Evolutionary conservation across 1,140 invertebrate species (phyloP).

Genomic region (Lordiphosa stackelbergi): DNA sequence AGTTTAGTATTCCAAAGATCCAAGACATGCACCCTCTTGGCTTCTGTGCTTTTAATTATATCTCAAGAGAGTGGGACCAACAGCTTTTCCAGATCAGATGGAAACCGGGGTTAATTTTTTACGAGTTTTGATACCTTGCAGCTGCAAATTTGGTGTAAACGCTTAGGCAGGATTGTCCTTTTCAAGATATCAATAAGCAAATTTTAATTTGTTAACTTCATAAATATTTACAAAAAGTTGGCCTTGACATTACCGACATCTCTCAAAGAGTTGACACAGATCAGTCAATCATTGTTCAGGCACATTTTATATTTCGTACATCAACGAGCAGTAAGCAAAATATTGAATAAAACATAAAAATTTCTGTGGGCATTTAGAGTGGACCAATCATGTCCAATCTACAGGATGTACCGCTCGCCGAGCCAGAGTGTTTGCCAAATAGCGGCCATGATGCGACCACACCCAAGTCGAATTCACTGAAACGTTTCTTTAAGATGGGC

Average conservation of each 20-base stretch:
- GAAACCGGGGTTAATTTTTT: too few species aligned
- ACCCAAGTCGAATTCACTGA: slow-evolving; percentile 29
- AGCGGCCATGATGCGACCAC: slow-evolving; percentile 9
- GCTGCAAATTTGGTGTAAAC: too few species aligned
- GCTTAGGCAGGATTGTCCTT: too few species aligned
- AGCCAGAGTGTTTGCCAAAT: slow-evolving; percentile 13
- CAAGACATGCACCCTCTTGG: too few species aligned
- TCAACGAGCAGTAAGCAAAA: slow-evolving; percentile 22
- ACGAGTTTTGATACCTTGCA: too few species aligned
- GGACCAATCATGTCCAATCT: slow-evolving; percentile 42
- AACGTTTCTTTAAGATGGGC: slow-evolving; percentile 57
- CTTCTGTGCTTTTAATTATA: too few species aligned
- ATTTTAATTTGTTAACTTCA: not conserved
- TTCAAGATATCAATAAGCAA: too few species aligned
- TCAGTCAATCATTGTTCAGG: not conserved
- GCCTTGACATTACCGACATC: slow-evolving; percentile 17
- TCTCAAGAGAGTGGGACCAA: too few species aligned
- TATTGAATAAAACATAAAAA: slow-evolving; percentile 26
- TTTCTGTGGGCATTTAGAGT: slow-evolving; percentile 22
- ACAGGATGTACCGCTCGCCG: slow-evolving; percentile 48
- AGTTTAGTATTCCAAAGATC: too few species aligned
- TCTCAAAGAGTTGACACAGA: not conserved
- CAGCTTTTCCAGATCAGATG: too few species aligned
- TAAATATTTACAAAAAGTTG: slow-evolving; percentile 8
- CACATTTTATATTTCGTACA: slow-evolving; percentile 53